Percentiles rank a stretch among this genome's conserved stretches.
Conservation (phyloP, 2,888 invertebrate species). For the Flexamia atlantica region DNA sequence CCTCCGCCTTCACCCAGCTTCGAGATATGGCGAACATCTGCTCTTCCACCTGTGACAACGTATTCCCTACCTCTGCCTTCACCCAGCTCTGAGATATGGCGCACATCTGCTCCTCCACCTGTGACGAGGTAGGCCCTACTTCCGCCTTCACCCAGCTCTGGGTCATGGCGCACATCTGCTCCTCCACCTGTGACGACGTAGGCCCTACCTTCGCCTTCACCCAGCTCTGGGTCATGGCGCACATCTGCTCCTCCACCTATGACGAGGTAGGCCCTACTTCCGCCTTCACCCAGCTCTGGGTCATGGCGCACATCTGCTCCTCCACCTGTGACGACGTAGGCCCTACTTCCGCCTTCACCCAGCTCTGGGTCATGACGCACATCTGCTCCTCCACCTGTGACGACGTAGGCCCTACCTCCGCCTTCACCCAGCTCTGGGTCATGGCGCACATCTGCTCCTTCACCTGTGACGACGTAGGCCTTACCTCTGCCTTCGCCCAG, state of each 20-base stretch:
- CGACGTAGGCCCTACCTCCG: conserved; percentile 53
- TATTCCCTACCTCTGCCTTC: background rate
- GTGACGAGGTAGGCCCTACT: no score
- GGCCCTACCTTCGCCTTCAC: no score
- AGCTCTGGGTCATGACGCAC: conserved; percentile 55
- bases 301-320: conserved; percentile 61
- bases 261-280: no score
- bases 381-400: conserved; percentile 61
- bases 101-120: no score
- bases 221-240: no score
- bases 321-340: conserved; percentile 61
- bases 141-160: conserved; percentile 58
- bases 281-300: conserved; percentile 57
- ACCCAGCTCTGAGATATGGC: no score
- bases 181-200: conserved; percentile 61
- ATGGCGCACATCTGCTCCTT: conserved; percentile 54
- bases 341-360: conserved; percentile 46
- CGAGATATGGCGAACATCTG: conserved; percentile 57
- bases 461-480: no score
- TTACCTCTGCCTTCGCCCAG: conserved; percentile 48
- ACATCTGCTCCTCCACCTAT: no score
- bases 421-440: conserved; percentile 56
- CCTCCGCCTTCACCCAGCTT: conserved; percentile 52
- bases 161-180: conserved; percentile 60
- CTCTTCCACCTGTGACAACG: conserved; percentile 62